phyloP scores from a whole-genome alignment of 2,113 vertebrate species.

The Otus sunia region DNA sequence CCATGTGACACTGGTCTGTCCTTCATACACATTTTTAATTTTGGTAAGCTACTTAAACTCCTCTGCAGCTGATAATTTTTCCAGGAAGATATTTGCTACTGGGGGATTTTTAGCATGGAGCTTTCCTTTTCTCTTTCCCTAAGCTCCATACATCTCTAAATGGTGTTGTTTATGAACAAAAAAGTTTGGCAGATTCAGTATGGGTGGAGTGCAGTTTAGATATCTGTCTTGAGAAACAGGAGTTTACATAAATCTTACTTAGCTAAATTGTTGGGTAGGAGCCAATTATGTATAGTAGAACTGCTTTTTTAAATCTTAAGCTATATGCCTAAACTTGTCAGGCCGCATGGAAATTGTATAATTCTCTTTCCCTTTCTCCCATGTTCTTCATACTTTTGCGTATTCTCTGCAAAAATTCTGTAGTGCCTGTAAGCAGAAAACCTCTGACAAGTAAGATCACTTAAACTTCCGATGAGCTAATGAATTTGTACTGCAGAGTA shows the following conservation, averaged over 20 bases:
- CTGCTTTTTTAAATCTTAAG: neutral
- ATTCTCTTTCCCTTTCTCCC: neutral
- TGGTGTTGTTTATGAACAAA: neutral
- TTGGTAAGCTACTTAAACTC: neutral
- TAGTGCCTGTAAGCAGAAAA: neutral
- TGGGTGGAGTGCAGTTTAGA: slow-evolving; percentile 8
- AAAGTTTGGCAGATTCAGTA: neutral
- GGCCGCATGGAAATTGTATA: neutral
- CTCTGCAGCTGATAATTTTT: neutral
- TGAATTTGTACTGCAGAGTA: neutral
- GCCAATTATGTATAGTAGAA: neutral
- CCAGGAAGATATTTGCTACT: neutral
- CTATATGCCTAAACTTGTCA: neutral
- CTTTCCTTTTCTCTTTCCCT: neutral
- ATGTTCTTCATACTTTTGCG: neutral
- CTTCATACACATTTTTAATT: neutral
- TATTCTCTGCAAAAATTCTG: neutral
- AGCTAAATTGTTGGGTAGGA: neutral
- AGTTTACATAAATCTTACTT: slow-evolving; percentile 29
- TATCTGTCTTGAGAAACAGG: slow-evolving; percentile 13
- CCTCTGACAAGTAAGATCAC: neutral
- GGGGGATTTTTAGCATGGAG: neutral
- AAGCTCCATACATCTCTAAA: neutral
- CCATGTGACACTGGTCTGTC: neutral
- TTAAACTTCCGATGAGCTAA: neutral